Evolutionary conservation across 1,140 invertebrate species (phyloP).

Genomic region (Hylyphantes graminicola): DNA sequence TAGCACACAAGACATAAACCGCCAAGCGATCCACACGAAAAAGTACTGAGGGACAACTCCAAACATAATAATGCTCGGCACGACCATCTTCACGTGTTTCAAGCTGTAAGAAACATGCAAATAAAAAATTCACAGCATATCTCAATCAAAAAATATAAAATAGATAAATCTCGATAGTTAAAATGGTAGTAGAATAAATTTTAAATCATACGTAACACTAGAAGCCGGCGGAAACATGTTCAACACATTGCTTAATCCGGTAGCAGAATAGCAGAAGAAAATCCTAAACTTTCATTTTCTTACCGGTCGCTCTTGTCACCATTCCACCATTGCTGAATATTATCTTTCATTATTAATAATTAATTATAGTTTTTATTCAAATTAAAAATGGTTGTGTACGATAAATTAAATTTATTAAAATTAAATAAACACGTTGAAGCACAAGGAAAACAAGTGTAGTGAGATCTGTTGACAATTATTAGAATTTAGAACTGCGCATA

Average conservation of each 20-base stretch:
- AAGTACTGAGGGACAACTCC: constrained; percentile 68
- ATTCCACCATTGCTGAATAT: constrained; percentile 50
- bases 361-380: background rate
- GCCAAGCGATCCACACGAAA: constrained; percentile 66
- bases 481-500: constrained; percentile 46
- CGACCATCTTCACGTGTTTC: constrained; percentile 60
- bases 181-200: background rate
- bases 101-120: constrained; percentile 40
- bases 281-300: constrained; percentile 29
- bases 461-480: background rate
- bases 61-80: constrained; percentile 66
- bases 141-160: background rate
- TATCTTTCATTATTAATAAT: constrained; percentile 43
- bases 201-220: constrained; percentile 20
- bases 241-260: constrained; percentile 37
- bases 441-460: background rate
- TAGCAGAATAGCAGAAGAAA: background rate
- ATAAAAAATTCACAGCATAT: background rate
- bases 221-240: constrained; percentile 38
- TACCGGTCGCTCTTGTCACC: constrained; percentile 44
- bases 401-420: background rate
- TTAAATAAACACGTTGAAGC: background rate
- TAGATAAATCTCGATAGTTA: background rate
- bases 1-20: constrained; percentile 66
- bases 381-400: background rate